Evolutionary conservation across 2,888 invertebrate species (phyloP).

Genomic region (Archips crataeganus): DNA sequence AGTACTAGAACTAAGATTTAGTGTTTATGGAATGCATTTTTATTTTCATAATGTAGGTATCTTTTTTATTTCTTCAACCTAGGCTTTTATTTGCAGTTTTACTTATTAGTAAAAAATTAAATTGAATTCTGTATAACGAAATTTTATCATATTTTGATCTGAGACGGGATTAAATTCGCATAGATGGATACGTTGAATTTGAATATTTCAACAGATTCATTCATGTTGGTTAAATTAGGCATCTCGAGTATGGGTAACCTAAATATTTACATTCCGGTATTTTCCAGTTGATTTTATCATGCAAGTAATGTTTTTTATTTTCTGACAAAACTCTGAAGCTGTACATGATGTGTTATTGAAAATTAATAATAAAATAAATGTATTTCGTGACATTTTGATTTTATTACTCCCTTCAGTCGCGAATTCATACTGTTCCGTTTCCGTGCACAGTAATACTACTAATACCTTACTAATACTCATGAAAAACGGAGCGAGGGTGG

Average conservation of each 20-base stretch:
- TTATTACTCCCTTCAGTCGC: slow-evolving; percentile 33
- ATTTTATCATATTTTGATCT: slow-evolving; percentile 23
- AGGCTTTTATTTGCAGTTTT: slow-evolving; percentile 41
- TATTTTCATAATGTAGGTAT: slow-evolving; percentile 34
- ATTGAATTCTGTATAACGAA: slow-evolving; percentile 13
- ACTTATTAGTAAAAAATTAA: slow-evolving; percentile 21
- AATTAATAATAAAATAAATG: slow-evolving; percentile 56
- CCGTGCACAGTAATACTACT: too few relatives aligned
- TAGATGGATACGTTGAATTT: slow-evolving; percentile 46
- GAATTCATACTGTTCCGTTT: too few relatives aligned
- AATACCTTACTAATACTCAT: too few relatives aligned
- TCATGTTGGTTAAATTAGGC: slow-evolving; percentile 41
- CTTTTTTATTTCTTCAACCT: slow-evolving; percentile 37
- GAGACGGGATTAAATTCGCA: slow-evolving; percentile 18
- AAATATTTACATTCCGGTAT: slow-evolving; percentile 56
- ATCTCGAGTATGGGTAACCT: background rate
- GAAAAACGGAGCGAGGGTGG: too few relatives aligned
- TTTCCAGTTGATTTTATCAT: slow-evolving; percentile 46
- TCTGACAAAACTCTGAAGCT: slow-evolving; percentile 51
- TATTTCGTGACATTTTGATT: slow-evolving; percentile 49
- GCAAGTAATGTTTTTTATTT: slow-evolving; percentile 45
- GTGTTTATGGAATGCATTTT: slow-evolving; percentile 52
- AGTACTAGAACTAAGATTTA: slow-evolving; percentile 50
- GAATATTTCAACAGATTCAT: slow-evolving; percentile 47
- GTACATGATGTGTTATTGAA: slow-evolving; percentile 36